phyloP scores from a whole-genome alignment of 2,888 invertebrate species.

The Cataglyphis altisquamis region DNA sequence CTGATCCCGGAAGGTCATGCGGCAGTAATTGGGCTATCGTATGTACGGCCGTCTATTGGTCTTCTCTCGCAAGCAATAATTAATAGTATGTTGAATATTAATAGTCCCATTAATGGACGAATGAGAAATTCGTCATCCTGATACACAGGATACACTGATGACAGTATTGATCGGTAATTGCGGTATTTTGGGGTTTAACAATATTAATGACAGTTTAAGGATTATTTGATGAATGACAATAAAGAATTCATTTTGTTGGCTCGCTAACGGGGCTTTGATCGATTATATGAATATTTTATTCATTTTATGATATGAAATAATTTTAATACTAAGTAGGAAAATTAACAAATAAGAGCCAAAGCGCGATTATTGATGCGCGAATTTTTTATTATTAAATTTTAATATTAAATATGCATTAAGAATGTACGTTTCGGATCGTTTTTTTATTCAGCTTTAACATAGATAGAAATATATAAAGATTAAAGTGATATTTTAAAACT shows the following conservation, averaged over 20 bases:
- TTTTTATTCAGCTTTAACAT: no score
- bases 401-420: no score
- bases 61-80: conserved; percentile 13
- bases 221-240: conserved; percentile 17
- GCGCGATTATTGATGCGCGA: no score
- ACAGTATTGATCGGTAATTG: conserved; percentile 16
- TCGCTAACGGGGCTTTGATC: background rate
- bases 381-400: no score
- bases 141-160: background rate
- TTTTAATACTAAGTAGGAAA: no score
- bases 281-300: background rate
- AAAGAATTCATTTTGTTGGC: conserved; percentile 26
- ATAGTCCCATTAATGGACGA: conserved; percentile 17
- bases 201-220: conserved; percentile 22
- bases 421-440: no score
- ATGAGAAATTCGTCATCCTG: conserved; percentile 25
- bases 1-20: conserved; percentile 43
- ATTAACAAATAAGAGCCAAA: no score
- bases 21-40: background rate
- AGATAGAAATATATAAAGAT: no score
- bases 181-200: conserved; percentile 14
- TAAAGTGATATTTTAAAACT: no score
- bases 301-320: background rate
- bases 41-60: background rate
- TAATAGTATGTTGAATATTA: conserved; percentile 31